Evolutionary conservation across 2,113 vertebrate genomes (phyloP), one percentile per base, ranked within the genome.

Genomic region (Trichechus manatus): DNA sequence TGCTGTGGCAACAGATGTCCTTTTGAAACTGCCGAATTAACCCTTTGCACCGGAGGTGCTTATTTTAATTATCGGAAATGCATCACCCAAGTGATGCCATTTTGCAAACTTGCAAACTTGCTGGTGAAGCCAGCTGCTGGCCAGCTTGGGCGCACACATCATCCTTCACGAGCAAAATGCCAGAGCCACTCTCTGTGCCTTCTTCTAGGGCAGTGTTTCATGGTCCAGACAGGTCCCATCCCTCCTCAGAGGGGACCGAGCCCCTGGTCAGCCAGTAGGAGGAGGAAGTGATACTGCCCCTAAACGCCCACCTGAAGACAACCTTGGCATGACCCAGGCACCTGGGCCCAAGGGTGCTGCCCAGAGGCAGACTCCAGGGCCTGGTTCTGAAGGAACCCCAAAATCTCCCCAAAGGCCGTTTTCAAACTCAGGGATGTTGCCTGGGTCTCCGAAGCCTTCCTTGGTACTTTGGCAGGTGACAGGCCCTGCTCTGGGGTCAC

Each of bases 11-110:
- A 66, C 84, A 81, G 82, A 80, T 91, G 93, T 61, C 91, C 88
- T 97, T 91, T 68, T n/a, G 79, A 88, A 96, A 90, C 63, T 50
- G 90, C 79, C 63, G 72, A 33, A 11, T 87, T 77, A 94, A 85
- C 93, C 50, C 87, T 81, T 47, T 59, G 94, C 74, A 56, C 75
- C 72, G 4, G 0, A 87, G 75, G n/a, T 66, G 90, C 77, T 90
- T 56, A 0, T 91, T 83, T 82, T 64, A 44, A 53, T 80, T 20
- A 6, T 3, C 15, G 84, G 80, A 87, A 70, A 20, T 17, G 14
- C 5, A 29, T 39, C 20, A 9, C 42, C 70, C 23, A 8, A 2
- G 74, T 6, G 13, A 23, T 29, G 68, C 91, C 61, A 29, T 11
- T 86, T 78, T 68, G 50, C 66, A 78, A 22, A 1, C 44, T 78